Percentiles rank a stretch among this genome's conserved stretches.
These are phyloP conservation scores for Microctenopoma lineatum DNA, from an alignment of 2,797 vertebrate species.

Conservation along the genomic window DNA sequence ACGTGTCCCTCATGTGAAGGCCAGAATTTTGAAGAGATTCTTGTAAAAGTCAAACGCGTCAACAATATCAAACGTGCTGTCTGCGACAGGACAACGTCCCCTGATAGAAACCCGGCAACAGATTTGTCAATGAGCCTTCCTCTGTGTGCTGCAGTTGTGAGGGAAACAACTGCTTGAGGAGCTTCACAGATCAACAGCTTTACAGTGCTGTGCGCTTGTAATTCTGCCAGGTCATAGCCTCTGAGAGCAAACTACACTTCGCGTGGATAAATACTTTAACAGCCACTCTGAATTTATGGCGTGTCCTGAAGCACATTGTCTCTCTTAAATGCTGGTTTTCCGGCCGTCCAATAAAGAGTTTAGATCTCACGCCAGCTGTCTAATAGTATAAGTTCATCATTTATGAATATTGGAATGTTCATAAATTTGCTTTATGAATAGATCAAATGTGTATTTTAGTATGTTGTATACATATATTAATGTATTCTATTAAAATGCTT, in stretches of 20 bases:
- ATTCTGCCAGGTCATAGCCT: slow-evolving; percentile 37
- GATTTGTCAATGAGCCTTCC: slow-evolving; percentile 26
- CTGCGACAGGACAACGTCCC: slow-evolving; percentile 5
- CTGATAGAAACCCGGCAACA: slow-evolving; percentile 9
- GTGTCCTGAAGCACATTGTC: slow-evolving; percentile 18
- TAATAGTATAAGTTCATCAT: neutral
- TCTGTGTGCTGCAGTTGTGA: slow-evolving; percentile 5
- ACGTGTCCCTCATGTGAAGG: slow-evolving; percentile 25
- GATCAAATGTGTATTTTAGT: too few species aligned
- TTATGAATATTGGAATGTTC: neutral
- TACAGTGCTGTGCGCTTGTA: slow-evolving; percentile 33
- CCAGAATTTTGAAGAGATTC: slow-evolving; percentile 14
- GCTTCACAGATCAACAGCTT: slow-evolving; percentile 34
- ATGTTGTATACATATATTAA: too few species aligned
- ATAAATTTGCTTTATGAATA: too few species aligned
- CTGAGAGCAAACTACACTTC: slow-evolving; percentile 33
- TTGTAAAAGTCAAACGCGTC: slow-evolving; percentile 36
- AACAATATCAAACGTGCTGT: slow-evolving; percentile 23
- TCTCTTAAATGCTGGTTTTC: slow-evolving; percentile 10
- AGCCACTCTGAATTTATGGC: slow-evolving; percentile 41
- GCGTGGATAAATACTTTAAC: slow-evolving; percentile 54
- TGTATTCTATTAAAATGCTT: neutral
- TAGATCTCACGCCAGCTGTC: neutral
- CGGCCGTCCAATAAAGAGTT: neutral
- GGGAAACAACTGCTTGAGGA: slow-evolving; percentile 21